Evolutionary conservation across 2,888 invertebrate genomes (phyloP).

Genomic region (Amblyjoppa proteus): DNA sequence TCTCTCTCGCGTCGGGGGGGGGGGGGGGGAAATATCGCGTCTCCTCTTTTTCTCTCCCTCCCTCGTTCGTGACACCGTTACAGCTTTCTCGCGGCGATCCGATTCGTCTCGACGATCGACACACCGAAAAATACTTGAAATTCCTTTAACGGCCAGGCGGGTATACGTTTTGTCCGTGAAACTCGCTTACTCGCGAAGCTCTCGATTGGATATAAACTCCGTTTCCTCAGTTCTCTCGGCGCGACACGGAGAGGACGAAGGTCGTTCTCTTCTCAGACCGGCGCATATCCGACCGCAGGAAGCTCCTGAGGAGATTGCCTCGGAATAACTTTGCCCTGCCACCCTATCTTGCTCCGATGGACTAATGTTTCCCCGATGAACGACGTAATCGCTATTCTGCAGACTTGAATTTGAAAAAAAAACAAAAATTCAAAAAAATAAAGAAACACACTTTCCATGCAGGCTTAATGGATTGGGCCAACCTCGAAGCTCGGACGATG

Average conservation of each 20-base stretch:
- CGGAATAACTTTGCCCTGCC: slow-evolving; percentile 78
- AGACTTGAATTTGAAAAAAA: too few relatives aligned
- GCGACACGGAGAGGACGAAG: background rate
- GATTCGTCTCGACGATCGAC: background rate
- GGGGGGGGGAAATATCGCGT: too few relatives aligned
- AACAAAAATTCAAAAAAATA: too few relatives aligned
- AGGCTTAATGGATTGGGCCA: too few relatives aligned
- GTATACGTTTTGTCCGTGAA: background rate
- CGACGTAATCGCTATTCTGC: background rate
- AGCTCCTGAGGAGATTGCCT: slow-evolving; percentile 79
- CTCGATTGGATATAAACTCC: slow-evolving; percentile 21
- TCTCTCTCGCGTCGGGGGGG: background rate
- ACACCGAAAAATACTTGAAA: slow-evolving; percentile 7
- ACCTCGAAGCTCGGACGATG: too few relatives aligned
- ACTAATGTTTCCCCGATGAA: background rate
- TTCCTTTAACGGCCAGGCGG: background rate
- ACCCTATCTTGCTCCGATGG: slow-evolving; percentile 71
- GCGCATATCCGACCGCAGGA: slow-evolving; percentile 77
- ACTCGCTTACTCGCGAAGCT: background rate
- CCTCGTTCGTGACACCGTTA: background rate
- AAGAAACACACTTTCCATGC: too few relatives aligned
- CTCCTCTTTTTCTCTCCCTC: background rate
- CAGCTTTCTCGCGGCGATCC: slow-evolving; percentile 3
- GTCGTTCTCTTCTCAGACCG: slow-evolving; percentile 54
- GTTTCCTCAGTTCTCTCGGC: background rate